Evolutionary conservation across 2,888 invertebrate genomes (phyloP).

Genomic region (Ennomos erosarius): DNA sequence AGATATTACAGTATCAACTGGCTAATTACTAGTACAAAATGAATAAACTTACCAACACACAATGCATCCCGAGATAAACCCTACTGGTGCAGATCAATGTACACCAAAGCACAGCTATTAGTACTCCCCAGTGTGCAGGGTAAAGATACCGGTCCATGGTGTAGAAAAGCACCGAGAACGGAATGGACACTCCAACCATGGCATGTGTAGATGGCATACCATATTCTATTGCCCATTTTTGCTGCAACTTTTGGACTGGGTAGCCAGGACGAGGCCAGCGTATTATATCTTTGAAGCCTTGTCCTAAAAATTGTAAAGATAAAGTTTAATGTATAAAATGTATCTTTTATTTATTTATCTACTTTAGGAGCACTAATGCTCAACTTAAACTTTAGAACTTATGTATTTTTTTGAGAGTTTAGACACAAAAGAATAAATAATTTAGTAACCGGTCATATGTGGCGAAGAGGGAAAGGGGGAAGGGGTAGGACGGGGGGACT

Average conservation of each 20-base stretch:
- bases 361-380: no score
- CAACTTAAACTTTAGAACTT: no score
- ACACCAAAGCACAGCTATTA: constrained; percentile 89
- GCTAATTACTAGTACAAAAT: background rate
- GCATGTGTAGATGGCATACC: constrained; percentile 98
- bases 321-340: background rate
- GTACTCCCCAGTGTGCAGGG: constrained; percentile 84
- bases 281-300: constrained; percentile 95
- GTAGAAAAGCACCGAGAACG: constrained; percentile 92
- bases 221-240: constrained; percentile 96
- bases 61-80: constrained; percentile 97
- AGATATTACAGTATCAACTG: no score
- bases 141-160: constrained; percentile 93
- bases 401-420: no score
- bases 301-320: constrained; percentile 83
- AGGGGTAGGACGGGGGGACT: no score
- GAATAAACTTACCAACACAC: constrained; percentile 89
- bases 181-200: constrained; percentile 95
- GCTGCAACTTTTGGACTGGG: constrained; percentile 93
- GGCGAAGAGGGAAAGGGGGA: no score
- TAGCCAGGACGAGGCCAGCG: constrained; percentile 94
- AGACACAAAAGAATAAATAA: no score
- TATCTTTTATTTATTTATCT: no score
- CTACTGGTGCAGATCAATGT: constrained; percentile 92
- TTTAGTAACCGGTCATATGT: no score